A percentile compares a stretch with the other conserved stretches of the same genome.
phyloP scores from a whole-genome alignment of 2,888 invertebrate genomes.

The Calameuta pallipes region DNA sequence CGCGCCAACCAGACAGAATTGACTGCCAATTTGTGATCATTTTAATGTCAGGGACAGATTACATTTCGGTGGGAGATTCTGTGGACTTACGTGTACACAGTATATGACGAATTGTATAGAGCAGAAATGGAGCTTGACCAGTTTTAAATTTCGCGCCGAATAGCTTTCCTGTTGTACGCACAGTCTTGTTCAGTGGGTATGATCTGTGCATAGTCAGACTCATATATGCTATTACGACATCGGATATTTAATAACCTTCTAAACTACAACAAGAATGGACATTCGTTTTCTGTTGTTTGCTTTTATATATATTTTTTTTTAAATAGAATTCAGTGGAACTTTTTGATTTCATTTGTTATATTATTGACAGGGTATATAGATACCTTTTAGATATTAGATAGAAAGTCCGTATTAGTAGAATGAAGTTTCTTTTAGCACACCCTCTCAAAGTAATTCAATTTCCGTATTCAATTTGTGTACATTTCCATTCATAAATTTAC shows the following conservation, averaged over 20 bases:
- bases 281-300: too few species aligned
- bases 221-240: neutral
- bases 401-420: neutral
- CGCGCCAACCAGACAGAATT: constrained; percentile 22
- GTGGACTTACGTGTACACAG: neutral
- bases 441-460: neutral
- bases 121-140: neutral
- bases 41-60: constrained; percentile 31
- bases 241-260: neutral
- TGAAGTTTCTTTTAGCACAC: neutral
- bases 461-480: neutral
- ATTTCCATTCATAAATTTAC: neutral
- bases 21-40: constrained; percentile 34
- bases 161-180: neutral
- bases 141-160: neutral
- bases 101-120: neutral
- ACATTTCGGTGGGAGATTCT: neutral
- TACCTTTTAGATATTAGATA: neutral
- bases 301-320: too few species aligned
- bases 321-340: neutral
- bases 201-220: neutral
- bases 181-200: neutral
- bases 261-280: neutral
- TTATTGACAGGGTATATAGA: neutral
- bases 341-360: neutral